Evolutionary conservation across 64 coral and sea anemone genomes (phyloP), one percentile per base, ranked within the genome.

Genomic region (Acropora tenuis): DNA sequence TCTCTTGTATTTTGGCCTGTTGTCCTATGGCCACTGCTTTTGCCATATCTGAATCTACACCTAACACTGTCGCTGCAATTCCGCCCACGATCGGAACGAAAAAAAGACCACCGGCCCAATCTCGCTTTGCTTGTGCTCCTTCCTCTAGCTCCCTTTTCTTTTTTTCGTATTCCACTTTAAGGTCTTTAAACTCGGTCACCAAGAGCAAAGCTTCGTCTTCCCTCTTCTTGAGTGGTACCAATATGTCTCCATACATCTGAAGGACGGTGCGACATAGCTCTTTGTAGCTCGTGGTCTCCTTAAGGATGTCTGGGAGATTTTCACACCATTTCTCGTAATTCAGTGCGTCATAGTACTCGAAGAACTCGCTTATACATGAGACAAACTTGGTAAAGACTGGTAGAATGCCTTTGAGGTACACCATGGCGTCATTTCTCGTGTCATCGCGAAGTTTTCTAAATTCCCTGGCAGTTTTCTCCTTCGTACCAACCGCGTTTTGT

Each of bases 371-470:
- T n/a, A 78, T 78, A 17, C 16, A 48, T 20, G 11, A 4, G 8
- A 90, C 17, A 42, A 77, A 53, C 19, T 59, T 77, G 16, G 48
- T 76, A 48, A 42, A 67, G 9, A 67, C 5, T 69, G 82, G 82
- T 10, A 86, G 61, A 41, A 85, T 50, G 61, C 77, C 80, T 83
- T 83, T 61, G 3, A 83, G 80, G 80, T 83, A 83, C 40, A 84
- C 59, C 41, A 84, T 84, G 1, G 80, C 65, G 43, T 84, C 80
- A 16, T 66, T 67, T 67, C 80, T 65, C 19, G 80, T 67, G 8
- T 84, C 80, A 67, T 84, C 80, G n/a, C 80, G 80, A 19, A 84
- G 55, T 84, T 84, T 65, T 7, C 59, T 63, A 18, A 84, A 84
- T 50, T 11, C 68, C 3, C 5, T 15, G 2, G 80, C 80, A 44